Base-by-base conservation (phyloP, 2,888 invertebrate species). In the Chaetogeoica ovagalla region DNA sequence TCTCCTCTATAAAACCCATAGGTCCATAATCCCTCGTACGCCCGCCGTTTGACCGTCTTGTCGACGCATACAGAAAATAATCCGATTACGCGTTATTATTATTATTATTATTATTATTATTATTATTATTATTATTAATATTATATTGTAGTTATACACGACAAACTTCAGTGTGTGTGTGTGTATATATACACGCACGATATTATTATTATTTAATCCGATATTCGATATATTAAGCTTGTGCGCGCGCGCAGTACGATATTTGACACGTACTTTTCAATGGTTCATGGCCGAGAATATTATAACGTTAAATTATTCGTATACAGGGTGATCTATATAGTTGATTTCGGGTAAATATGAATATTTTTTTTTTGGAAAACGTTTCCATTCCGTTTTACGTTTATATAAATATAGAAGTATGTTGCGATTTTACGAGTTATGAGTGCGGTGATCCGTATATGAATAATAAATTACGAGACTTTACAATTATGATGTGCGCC, bases 1-100 rank as follows among this genome's bases (percentile, higher is more conserved):
- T 7, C 19, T 55, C 30, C 30, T 30, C 30, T 48, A n/a, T n/a
- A 48, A 71, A 60, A 60, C 59, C 71, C 17, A 21, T 57, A 60
- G 43, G 72, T 23, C 60, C 62, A 19, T 75, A 75, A 76, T 76
- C 75, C 77, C 37, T 9, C 30, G 13, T 19, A 21, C 60, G 11
- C 69, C 62, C 48, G 43, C 11, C 30, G 77, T 62, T 62, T 55
- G 60, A 70, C 69, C 62, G 77, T 77, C 77, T 77, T 77, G 69
- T 77, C 69, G 52, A 19, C 60, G 76, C 30, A 30, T 75, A 75
- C 43, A 43, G 5, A 48, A 23, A 9, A 30, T 77, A 77, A 77
- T 77, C 77, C 77, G 69, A 70, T 79, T 79, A 71, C 23, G 79
- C 23, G 79, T 75, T 66, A 77, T 79, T 70, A 69, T 69, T n/a